These are phyloP conservation scores for Pterophyllum scalare DNA, from an alignment of 2,113 vertebrate genomes.

Conservation along the genomic window DNA sequence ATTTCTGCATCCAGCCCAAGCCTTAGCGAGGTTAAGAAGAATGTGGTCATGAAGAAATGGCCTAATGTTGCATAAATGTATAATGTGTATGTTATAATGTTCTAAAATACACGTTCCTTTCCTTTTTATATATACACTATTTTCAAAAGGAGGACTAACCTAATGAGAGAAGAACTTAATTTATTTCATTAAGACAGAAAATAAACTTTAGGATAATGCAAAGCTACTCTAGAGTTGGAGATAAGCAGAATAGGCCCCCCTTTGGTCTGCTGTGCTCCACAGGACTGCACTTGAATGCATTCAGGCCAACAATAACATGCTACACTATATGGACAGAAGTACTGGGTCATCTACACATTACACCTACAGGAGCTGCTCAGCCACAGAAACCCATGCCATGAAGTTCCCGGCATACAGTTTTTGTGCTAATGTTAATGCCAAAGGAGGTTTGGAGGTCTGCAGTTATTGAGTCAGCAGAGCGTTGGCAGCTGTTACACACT, in stretches of 20 bases:
- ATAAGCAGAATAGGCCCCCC: not conserved
- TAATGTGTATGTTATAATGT: too few relatives aligned
- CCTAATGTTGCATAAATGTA: too few relatives aligned
- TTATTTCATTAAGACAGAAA: not conserved
- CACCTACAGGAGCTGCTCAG: not conserved
- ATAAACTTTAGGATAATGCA: not conserved
- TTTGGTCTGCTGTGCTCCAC: not conserved
- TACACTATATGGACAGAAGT: not conserved
- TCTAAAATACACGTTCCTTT: too few relatives aligned
- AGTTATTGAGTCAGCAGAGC: not conserved
- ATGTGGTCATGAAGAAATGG: too few relatives aligned
- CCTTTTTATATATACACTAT: too few relatives aligned
- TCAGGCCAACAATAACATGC: constrained; percentile 1
- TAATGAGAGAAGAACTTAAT: not conserved
- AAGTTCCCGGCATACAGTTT: not conserved
- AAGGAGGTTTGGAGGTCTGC: not conserved
- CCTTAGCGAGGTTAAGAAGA: too few relatives aligned
- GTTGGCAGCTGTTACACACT: too few relatives aligned
- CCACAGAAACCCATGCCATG: not conserved
- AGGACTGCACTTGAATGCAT: not conserved
- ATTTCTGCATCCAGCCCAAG: too few relatives aligned
- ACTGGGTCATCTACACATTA: not conserved
- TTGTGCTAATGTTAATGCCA: not conserved
- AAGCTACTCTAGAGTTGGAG: not conserved
- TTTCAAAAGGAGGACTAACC: not conserved